phyloP scores from a whole-genome alignment of 2,888 invertebrate genomes.

The Cantharis rustica region DNA sequence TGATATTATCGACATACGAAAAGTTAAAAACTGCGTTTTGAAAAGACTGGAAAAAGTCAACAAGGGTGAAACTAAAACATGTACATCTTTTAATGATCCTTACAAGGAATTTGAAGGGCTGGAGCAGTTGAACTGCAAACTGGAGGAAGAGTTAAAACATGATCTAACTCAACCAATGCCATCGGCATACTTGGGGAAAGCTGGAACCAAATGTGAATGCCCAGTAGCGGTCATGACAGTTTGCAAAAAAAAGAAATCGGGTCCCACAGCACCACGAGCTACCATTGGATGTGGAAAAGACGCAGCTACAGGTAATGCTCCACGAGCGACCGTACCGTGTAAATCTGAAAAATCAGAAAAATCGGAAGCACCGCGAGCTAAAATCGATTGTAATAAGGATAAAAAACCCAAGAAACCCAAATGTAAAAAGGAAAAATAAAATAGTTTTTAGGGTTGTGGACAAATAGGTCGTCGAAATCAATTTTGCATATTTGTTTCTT shows the following conservation, averaged over 20 bases:
- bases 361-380: not conserved
- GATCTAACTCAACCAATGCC: not conserved
- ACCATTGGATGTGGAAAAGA: not conserved
- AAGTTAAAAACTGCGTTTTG: constrained; percentile 37
- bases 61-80: not conserved
- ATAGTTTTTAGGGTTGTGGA: not conserved
- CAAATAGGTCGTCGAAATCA: not conserved
- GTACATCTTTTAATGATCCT: not conserved
- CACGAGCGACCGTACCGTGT: not conserved
- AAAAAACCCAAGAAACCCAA: not conserved
- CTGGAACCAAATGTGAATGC: not conserved
- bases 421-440: not conserved
- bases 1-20: constrained; percentile 34
- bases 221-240: not conserved
- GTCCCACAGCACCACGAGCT: not conserved
- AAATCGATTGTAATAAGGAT: not conserved
- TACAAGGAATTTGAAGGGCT: not conserved
- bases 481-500: not conserved
- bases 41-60: not conserved
- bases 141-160: too few relatives aligned
- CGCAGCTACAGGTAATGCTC: not conserved
- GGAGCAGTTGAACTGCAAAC: not conserved
- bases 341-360: not conserved
- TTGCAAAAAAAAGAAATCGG: not conserved
- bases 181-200: not conserved